phyloP scores from a whole-genome alignment of 2,888 invertebrate species.

The Lysandra bellargus region DNA sequence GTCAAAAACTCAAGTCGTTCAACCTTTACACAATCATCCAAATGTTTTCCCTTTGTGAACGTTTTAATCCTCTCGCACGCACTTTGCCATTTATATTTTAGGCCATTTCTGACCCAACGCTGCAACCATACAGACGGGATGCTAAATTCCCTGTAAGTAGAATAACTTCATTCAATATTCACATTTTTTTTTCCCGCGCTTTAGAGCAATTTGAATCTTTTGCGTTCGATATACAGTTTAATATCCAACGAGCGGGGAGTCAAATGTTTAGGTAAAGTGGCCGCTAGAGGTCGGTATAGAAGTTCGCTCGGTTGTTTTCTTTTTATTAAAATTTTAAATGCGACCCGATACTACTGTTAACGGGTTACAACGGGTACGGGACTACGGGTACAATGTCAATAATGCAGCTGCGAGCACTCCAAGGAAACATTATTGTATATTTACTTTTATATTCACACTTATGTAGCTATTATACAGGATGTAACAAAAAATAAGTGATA shows the following conservation, averaged over 20 bases:
- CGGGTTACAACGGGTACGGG: constrained; percentile 35
- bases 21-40: not conserved
- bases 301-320: constrained; percentile 37
- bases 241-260: constrained; percentile 35
- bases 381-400: constrained; percentile 38
- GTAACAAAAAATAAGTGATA: too few relatives aligned
- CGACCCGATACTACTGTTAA: constrained; percentile 34
- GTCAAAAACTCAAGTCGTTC: not conserved
- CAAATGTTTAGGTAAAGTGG: constrained; percentile 41
- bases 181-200: constrained; percentile 38
- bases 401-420: constrained; percentile 21
- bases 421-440: constrained; percentile 38
- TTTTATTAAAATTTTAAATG: constrained; percentile 43
- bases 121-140: constrained; percentile 44
- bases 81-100: constrained; percentile 32
- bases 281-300: constrained; percentile 35
- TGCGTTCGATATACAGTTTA: constrained; percentile 31
- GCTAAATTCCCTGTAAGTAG: constrained; percentile 43
- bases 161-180: constrained; percentile 46
- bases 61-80: constrained; percentile 25
- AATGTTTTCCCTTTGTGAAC: constrained; percentile 9
- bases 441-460: constrained; percentile 4
- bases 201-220: constrained; percentile 33
- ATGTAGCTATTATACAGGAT: not conserved
- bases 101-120: constrained; percentile 34